Evolutionary conservation across 2,113 vertebrate species (phyloP).

Genomic region (Naja naja): DNA sequence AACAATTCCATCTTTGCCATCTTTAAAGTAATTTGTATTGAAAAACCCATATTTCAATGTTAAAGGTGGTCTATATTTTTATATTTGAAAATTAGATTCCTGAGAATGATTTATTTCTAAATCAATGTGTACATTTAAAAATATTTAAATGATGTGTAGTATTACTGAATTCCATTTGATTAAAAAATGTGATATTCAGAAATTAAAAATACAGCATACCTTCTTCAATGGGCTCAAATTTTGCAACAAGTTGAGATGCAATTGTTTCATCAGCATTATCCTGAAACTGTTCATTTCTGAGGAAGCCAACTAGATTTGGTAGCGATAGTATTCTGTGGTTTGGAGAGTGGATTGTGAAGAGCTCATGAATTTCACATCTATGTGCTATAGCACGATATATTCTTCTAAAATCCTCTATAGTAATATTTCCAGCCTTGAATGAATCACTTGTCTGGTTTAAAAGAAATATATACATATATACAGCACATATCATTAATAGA

Average conservation of each 20-base stretch:
- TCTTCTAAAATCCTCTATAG: conserved; percentile 69
- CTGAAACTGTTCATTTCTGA: conserved; percentile 61
- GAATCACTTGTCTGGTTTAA: conserved; percentile 65
- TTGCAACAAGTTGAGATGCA: conserved; percentile 63
- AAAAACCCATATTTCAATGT: not conserved
- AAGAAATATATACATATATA: not conserved
- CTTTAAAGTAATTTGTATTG: not conserved
- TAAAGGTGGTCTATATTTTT: not conserved
- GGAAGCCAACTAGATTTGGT: conserved; percentile 57
- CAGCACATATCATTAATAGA: not conserved
- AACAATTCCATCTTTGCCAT: not conserved
- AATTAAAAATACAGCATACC: conserved; percentile 50
- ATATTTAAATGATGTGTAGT: not conserved
- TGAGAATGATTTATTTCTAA: not conserved
- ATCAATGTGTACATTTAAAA: not conserved
- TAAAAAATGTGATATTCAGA: not conserved
- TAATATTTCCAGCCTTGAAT: conserved; percentile 43
- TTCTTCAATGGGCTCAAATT: conserved; percentile 72
- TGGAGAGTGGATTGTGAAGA: conserved; percentile 63
- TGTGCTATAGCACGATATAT: conserved; percentile 68
- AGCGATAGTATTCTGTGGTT: conserved; percentile 47
- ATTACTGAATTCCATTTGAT: not conserved
- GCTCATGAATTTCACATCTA: conserved; percentile 66
- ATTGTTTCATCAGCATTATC: not conserved
- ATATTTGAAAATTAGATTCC: not conserved